phyloP scores from a whole-genome alignment of 2,113 vertebrate species.

The Eudorcas thomsonii region DNA sequence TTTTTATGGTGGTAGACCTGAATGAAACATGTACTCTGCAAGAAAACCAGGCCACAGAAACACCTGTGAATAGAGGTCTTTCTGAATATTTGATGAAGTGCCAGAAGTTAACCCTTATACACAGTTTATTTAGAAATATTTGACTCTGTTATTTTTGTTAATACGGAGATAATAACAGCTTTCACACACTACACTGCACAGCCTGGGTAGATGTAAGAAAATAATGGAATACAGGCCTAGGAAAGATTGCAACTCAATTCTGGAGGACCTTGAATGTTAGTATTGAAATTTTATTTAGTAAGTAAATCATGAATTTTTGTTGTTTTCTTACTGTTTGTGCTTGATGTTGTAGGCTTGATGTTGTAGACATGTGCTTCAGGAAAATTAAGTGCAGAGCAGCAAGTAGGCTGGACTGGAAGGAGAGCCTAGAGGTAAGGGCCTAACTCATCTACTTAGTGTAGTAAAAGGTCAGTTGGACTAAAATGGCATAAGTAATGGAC shows the following conservation, averaged over 20 bases:
- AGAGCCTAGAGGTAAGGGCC: neutral
- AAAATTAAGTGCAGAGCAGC: neutral
- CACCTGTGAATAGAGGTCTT: conserved; percentile 11
- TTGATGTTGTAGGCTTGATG: neutral
- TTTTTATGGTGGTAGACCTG: conserved; percentile 1
- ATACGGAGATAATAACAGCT: neutral
- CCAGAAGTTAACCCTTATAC: conserved; percentile 20
- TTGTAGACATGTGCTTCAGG: neutral
- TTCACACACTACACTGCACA: neutral
- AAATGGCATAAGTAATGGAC: neutral
- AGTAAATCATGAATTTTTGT: neutral
- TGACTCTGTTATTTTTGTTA: conserved; percentile 5
- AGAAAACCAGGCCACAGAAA: conserved; percentile 24
- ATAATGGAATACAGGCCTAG: neutral
- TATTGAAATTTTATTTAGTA: neutral
- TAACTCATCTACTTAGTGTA: neutral
- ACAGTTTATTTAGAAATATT: neutral
- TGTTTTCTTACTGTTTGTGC: neutral
- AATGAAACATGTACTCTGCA: conserved; percentile 15
- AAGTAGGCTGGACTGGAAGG: neutral
- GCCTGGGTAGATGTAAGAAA: neutral
- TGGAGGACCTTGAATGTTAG: neutral
- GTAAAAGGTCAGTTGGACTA: neutral
- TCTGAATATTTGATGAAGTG: neutral
- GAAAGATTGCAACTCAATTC: neutral